A percentile compares a stretch with the other conserved stretches of the same genome.
These are phyloP conservation scores for Portevinia maculata DNA, from an alignment of 2,888 invertebrate species.

Conservation along the genomic window DNA sequence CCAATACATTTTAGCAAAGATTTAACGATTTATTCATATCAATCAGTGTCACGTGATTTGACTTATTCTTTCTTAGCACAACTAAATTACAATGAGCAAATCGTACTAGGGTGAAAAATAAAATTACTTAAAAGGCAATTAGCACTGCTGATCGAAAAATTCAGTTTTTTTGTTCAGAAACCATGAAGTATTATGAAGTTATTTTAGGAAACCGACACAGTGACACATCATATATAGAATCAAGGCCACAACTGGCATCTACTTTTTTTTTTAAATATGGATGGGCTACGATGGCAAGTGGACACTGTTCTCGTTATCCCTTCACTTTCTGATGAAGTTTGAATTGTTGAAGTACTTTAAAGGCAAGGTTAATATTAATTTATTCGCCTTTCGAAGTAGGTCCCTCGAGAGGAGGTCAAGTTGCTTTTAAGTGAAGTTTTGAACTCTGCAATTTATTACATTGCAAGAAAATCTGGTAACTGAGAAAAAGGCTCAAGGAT, in stretches of 20 bases:
- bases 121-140: constrained; percentile 9
- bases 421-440: not conserved
- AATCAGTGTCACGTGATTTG: not conserved
- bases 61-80: too few relatives aligned
- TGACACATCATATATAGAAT: constrained; percentile 11
- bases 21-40: constrained; percentile 11
- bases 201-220: constrained; percentile 20
- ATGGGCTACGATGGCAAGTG: not conserved
- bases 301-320: not conserved
- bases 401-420: not conserved
- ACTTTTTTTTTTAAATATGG: not conserved
- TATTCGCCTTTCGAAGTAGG: not conserved
- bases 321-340: too few relatives aligned
- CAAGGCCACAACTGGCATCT: constrained; percentile 18
- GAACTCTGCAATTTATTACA: too few relatives aligned
- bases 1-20: too few relatives aligned
- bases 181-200: not conserved
- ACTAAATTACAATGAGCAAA: constrained; percentile 14
- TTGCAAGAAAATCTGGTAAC: too few relatives aligned
- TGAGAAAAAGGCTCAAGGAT: too few relatives aligned
- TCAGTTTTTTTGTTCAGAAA: constrained; percentile 4
- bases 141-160: constrained; percentile 4
- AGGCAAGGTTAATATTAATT: not conserved
- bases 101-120: not conserved
- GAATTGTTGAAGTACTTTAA: too few relatives aligned